Conservation (phyloP, 2,797 vertebrate species). For the Darevskia nairensis region DNA sequence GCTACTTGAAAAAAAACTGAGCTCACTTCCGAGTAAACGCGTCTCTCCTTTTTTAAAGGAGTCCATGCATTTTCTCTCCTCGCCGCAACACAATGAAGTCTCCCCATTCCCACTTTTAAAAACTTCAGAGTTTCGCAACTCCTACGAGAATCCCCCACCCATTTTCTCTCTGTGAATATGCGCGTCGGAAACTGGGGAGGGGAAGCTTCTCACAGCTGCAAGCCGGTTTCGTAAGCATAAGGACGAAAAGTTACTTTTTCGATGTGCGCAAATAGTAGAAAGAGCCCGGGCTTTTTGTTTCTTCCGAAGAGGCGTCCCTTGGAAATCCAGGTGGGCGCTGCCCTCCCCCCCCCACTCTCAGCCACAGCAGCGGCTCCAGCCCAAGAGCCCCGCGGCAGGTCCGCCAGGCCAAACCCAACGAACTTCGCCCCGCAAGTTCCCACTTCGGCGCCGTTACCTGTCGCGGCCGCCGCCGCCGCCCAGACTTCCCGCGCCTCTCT, state of each 20-base stretch:
- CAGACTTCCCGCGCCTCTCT: not conserved
- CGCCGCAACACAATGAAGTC: not conserved
- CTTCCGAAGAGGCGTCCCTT: not conserved
- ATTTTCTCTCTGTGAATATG: not conserved
- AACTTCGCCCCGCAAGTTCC: not conserved
- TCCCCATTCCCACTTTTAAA: too few species aligned
- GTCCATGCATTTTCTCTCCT: not conserved
- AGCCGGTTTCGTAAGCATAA: too few species aligned
- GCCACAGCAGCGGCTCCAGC: too few species aligned
- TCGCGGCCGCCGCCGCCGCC: not conserved
- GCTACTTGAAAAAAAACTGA: not conserved
- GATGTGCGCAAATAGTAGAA: too few species aligned
- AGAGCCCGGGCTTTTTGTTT: not conserved
- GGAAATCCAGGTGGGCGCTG: too few species aligned
- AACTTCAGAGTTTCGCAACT: not conserved
- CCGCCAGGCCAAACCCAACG: not conserved
- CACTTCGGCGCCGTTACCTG: not conserved
- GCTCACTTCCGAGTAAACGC: not conserved
- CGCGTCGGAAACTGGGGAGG: too few species aligned
- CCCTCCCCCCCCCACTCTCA: rapidly evolving
- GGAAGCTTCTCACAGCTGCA: too few species aligned
- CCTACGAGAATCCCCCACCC: too few species aligned
- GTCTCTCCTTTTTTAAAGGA: not conserved
- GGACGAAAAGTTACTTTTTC: not conserved
- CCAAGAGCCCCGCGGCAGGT: not conserved